A percentile compares a stretch with the other conserved stretches of the same genome.
Evolutionary conservation across 2,797 vertebrate genomes (phyloP).

Genomic region (Sebastes oblongus): DNA sequence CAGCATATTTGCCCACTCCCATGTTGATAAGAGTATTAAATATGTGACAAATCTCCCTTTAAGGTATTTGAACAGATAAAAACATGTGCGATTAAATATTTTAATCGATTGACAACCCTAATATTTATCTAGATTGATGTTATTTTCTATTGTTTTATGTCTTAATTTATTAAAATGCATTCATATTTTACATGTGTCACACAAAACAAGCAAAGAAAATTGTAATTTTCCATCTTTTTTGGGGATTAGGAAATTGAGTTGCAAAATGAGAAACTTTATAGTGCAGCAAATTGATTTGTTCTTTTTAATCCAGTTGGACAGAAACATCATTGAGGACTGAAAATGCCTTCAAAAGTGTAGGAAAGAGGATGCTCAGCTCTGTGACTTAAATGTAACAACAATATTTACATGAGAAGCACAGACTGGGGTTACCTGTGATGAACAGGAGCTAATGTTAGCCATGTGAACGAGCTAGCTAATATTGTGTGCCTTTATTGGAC

Average conservation of each 20-base stretch:
- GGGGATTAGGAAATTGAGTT: too few species aligned
- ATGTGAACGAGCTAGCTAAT: neutral
- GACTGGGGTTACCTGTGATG: neutral
- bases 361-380: neutral
- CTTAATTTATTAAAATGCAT: neutral
- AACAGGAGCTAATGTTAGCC: neutral
- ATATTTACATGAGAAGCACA: neutral
- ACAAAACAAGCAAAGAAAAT: neutral
- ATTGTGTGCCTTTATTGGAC: neutral
- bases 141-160: neutral
- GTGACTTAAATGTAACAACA: neutral
- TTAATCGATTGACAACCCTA: too few species aligned
- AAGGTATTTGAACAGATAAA: too few species aligned
- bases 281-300: rapidly evolving
- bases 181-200: neutral
- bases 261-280: neutral
- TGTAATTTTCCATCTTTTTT: neutral
- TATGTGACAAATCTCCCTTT: too few species aligned
- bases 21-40: too few species aligned
- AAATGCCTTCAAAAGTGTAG: neutral
- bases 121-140: too few species aligned
- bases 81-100: too few species aligned
- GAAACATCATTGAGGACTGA: too few species aligned
- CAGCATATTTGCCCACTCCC: too few species aligned
- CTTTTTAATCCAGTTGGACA: too few species aligned